These are phyloP conservation scores for Columba guinea DNA, from an alignment of 2,797 vertebrate species.

Conservation along the genomic window DNA sequence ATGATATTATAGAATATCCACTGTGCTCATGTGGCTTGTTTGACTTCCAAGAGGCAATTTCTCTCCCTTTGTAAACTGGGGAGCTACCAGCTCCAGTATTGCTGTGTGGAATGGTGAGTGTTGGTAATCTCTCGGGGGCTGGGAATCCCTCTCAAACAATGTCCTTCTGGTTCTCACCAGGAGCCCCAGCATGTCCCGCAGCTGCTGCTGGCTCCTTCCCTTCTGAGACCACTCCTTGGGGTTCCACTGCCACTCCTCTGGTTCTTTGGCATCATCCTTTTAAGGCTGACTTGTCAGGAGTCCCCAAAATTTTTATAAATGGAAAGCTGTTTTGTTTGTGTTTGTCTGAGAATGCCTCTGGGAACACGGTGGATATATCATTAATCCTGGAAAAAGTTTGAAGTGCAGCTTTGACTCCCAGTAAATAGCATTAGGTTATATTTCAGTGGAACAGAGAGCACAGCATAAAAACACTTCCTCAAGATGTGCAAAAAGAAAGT, in stretches of 20 bases:
- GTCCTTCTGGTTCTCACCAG: background rate
- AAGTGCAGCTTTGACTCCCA: background rate
- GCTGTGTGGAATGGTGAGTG: background rate
- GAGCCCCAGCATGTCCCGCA: fast-evolving
- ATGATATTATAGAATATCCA: background rate
- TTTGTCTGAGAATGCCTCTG: background rate
- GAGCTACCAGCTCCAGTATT: background rate
- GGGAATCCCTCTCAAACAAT: background rate
- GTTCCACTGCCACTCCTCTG: too few relatives aligned
- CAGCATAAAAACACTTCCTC: background rate
- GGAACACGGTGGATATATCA: background rate
- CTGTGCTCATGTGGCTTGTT: background rate
- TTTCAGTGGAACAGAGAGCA: background rate
- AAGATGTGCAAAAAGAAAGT: background rate
- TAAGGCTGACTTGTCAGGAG: background rate
- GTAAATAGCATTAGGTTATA: background rate
- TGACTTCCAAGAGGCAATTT: background rate
- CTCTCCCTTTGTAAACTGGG: background rate
- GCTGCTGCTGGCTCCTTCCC: background rate
- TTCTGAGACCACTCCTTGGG: background rate
- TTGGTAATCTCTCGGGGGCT: background rate
- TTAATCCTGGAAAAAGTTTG: background rate
- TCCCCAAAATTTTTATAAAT: background rate
- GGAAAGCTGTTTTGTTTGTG: background rate
- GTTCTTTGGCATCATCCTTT: background rate